Base-by-base conservation (phyloP, 1,140 invertebrate genomes). In the Delia radicum region DNA sequence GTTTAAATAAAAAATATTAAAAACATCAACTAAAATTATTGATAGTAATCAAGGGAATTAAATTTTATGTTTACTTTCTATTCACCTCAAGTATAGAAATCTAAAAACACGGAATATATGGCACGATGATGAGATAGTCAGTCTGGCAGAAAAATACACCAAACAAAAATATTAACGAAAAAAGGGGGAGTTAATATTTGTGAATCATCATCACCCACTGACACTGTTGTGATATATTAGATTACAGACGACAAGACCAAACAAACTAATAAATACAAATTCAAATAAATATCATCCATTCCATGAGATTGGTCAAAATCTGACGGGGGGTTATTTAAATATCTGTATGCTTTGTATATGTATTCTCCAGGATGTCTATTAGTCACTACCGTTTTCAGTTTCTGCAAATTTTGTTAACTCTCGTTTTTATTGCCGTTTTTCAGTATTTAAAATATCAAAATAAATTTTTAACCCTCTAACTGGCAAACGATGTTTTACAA, bases 151-250 rank as follows among this genome's bases (percentile, higher is more conserved):
- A 55, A 55, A 55, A 21, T 55, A 55, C 42, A 42, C n/a, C 15
- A 21, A 24, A 55, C 21, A 48, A 55, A 55, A n/a, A 55, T 55
- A 55, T 21, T 5, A 48, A 48, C 46, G 21, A 55, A 55, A 55
- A 55, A 7, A 55, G 48, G 48, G 48, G 48, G 48, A 55, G 48
- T 55, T 55, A 8, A 55, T 55, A 55, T 21, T 24, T 18, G 48
- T 55, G 48, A 55, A 21, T 55, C 48, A 55, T 55, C 48, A 55
- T 55, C 48, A 55, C 48, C 48, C 48, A 55, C 48, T 55, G 48
- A 55, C 48, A 55, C 48, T 55, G 48, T 55, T 55, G 24, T 55
- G 48, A 55, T 55, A 55, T 55, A 55, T 55, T 55, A 21, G 48
- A 21, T 55, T 55, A 55, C 48, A 55, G 24, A 55, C 6, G 7